phyloP scores from a whole-genome alignment of 2,113 vertebrate species.

The Pseudopodoces humilis region DNA sequence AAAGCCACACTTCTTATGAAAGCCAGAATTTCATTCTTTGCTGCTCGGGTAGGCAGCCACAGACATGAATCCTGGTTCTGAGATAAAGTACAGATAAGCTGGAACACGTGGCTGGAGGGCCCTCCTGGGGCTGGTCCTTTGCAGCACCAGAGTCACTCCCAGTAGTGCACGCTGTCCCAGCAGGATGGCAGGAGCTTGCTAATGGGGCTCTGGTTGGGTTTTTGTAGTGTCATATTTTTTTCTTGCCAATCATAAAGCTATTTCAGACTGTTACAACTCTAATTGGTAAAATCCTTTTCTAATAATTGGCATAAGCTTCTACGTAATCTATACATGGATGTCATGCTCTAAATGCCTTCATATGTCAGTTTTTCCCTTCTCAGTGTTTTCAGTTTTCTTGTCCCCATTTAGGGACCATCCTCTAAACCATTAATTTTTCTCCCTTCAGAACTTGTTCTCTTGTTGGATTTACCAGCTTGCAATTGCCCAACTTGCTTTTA shows the following conservation, averaged over 20 bases:
- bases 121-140: background rate
- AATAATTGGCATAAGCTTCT: background rate
- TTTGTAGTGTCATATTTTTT: too few relatives aligned
- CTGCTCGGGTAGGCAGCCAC: background rate
- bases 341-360: background rate
- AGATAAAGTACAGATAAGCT: background rate
- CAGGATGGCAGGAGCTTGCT: background rate
- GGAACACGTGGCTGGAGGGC: background rate
- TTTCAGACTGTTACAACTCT: background rate
- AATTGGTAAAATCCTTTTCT: background rate
- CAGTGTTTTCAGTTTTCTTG: background rate
- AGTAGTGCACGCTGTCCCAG: fast-evolving
- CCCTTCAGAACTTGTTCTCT: background rate
- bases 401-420: background rate
- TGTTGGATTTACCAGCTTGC: background rate
- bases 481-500: background rate
- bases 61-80: background rate
- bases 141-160: background rate
- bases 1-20: background rate
- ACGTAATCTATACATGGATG: background rate
- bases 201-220: fast-evolving
- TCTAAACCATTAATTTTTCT: background rate
- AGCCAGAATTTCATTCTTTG: background rate
- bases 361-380: fast-evolving
- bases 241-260: background rate